Base-by-base conservation (phyloP, 1,140 invertebrate species). In the Anastrepha ludens region DNA sequence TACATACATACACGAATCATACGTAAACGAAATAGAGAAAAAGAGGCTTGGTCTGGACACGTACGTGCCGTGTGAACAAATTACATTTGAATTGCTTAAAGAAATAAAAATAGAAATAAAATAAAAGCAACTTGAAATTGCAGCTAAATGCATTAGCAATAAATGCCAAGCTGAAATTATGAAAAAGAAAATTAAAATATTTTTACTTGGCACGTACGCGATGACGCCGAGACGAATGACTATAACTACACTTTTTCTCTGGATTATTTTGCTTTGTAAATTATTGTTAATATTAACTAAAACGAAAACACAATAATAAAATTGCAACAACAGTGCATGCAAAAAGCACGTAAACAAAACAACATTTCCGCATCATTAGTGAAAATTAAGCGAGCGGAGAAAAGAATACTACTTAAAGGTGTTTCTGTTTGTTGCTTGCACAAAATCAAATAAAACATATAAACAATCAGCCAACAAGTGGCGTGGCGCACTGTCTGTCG, bases 281-380 rank as follows among this genome's bases (percentile, higher is more conserved):
- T 74, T 74, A 17, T 6, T 74, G 39, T 47, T 29, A 74, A 74
- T 74, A 62, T 55, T 74, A 74, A 74, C 39, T n/a, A 47, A 47
- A 55, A 44, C 41, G 9, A 44, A 44, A 74, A 15, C 39, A 74
- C 13, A 4, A 74, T 20, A 47, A 70, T 2, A n/a, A 20, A 29
- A 9, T 65, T 65, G 64, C 11, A 65, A 41, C 67, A 70, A 70
- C 39, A 70, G 11, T 70, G 3, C 3, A 47, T 7, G 41, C 67
- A 44, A 47, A 17, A 74, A 74, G 67, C 67, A 47, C 67, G 67
- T n/a, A 74, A 11, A 74, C 67, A 74, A 74, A 74, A 74, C 6
- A 70, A 41, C n/a, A 55, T 81, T 81, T 81, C 74, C 74, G 74
- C 74, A 11, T 29, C 50, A 81, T 81, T 81, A 55, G 41, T 55